phyloP scores from a whole-genome alignment of 2,113 vertebrate genomes.

The Heterotilapia buettikoferi region DNA sequence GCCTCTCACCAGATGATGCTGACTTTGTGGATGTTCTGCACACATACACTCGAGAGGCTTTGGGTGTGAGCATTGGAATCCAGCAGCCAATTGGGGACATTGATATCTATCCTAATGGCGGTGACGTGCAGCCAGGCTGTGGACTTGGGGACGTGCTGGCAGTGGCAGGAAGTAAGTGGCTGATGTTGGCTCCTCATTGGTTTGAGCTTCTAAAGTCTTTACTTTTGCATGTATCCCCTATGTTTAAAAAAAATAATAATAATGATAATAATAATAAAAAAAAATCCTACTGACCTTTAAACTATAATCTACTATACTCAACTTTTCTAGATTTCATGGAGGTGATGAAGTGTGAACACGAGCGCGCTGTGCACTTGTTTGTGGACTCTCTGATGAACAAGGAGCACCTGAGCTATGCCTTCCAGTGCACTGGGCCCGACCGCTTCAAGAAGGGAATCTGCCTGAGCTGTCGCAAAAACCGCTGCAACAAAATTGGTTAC shows the following conservation, averaged over 20 bases:
- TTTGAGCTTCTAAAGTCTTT: background rate
- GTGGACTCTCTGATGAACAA: constrained; percentile 91
- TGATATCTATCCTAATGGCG: constrained; percentile 94
- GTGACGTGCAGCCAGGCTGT: constrained; percentile 92
- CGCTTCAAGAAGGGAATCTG: constrained; percentile 97
- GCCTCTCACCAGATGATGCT: constrained; percentile 91
- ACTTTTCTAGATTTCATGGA: constrained; percentile 78
- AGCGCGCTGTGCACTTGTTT: constrained; percentile 89
- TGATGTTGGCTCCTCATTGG: background rate
- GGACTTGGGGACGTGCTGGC: constrained; percentile 78
- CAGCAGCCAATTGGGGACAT: constrained; percentile 91
- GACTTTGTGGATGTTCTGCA: constrained; percentile 95
- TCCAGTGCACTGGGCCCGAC: constrained; percentile 82
- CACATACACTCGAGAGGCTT: constrained; percentile 85
- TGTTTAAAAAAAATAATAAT: rapidly evolving
- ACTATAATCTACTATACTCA: background rate
- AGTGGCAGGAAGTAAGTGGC: constrained; percentile 83
- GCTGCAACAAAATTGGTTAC: constrained; percentile 92
- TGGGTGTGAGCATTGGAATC: constrained; percentile 94
- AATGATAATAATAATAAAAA: background rate
- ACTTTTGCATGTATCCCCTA: background rate
- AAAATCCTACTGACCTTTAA: background rate
- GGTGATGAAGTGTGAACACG: constrained; percentile 88
- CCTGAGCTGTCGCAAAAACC: constrained; percentile 94
- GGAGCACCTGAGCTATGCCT: constrained; percentile 89